phyloP scores from a whole-genome alignment of 2,113 vertebrate species.

The Aspiorhynchus laticeps region DNA sequence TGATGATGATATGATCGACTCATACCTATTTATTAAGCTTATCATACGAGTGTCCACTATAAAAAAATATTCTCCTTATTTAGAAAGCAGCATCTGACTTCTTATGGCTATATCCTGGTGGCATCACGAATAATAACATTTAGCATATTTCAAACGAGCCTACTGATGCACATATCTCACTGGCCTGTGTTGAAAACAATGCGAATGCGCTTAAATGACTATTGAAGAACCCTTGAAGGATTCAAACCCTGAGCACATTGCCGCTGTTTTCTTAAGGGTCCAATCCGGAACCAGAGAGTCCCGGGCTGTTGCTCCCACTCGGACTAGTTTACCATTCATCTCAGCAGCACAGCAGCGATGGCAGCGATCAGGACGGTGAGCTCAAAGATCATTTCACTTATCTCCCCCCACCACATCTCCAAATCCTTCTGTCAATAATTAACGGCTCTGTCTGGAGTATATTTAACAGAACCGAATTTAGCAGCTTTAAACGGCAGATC shows the following conservation, averaged over 20 bases:
- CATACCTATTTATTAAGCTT: neutral
- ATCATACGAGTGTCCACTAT: neutral
- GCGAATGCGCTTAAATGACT: neutral
- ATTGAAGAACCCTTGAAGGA: rapidly evolving
- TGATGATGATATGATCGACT: neutral
- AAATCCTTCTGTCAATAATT: conserved; percentile 60
- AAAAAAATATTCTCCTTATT: neutral
- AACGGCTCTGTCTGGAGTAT: neutral
- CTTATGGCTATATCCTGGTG: neutral
- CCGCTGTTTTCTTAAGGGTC: neutral
- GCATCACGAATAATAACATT: neutral
- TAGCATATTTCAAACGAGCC: neutral
- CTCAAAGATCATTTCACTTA: conserved; percentile 52
- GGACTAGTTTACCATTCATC: conserved; percentile 51
- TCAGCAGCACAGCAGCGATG: conserved; percentile 66
- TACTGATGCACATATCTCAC: neutral
- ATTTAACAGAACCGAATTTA: neutral
- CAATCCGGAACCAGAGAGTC: conserved; percentile 65
- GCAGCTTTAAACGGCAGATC: neutral
- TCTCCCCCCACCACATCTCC: conserved; percentile 5
- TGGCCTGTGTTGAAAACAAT: neutral
- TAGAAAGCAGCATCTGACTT: neutral
- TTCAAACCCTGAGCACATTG: conserved; percentile 11
- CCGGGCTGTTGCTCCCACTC: conserved; percentile 66
- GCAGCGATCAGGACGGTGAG: conserved; percentile 77